Percentiles rank a stretch among this genome's conserved stretches.
These are phyloP conservation scores for Drosophila rufa DNA, from an alignment of 1,140 invertebrate species.

Conservation along the genomic window DNA sequence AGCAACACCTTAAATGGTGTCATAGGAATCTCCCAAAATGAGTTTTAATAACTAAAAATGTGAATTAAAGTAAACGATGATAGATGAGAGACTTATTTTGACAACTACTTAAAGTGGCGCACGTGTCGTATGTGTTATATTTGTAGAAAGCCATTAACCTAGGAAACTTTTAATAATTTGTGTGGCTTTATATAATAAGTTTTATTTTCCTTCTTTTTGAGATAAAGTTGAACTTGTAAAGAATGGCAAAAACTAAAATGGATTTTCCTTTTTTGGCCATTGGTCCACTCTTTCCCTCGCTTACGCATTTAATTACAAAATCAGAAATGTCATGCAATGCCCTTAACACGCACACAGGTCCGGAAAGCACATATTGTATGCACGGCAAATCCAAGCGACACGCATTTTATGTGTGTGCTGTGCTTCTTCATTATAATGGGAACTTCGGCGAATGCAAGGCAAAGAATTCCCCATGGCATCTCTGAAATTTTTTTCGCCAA, in stretches of 20 bases:
- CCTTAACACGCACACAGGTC: constrained; percentile 29
- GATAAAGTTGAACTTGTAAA: neutral
- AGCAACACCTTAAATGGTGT: neutral
- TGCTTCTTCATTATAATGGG: constrained; percentile 53
- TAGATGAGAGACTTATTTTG: neutral
- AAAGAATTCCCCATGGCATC: constrained; percentile 7
- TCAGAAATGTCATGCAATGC: constrained; percentile 46
- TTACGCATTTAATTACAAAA: constrained; percentile 63
- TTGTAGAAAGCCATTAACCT: neutral
- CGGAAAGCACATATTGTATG: neutral
- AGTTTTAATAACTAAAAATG: neutral
- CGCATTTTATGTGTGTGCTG: constrained; percentile 11
- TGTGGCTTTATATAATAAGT: too few relatives aligned
- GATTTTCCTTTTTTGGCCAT: too few relatives aligned
- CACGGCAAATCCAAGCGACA: neutral
- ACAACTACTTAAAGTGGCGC: neutral
- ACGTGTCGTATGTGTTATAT: neutral
- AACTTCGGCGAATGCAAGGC: constrained; percentile 42
- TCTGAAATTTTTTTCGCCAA: constrained; percentile 13
- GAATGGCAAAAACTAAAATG: too few relatives aligned
- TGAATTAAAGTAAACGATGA: neutral
- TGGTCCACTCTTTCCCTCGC: constrained; percentile 17
- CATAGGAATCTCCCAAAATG: neutral
- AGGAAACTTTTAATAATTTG: neutral
- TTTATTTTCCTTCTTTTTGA: too few relatives aligned